These are phyloP conservation scores for Dendrocincla fuliginosa DNA, from an alignment of 2,797 vertebrate genomes.

Conservation along the genomic window DNA sequence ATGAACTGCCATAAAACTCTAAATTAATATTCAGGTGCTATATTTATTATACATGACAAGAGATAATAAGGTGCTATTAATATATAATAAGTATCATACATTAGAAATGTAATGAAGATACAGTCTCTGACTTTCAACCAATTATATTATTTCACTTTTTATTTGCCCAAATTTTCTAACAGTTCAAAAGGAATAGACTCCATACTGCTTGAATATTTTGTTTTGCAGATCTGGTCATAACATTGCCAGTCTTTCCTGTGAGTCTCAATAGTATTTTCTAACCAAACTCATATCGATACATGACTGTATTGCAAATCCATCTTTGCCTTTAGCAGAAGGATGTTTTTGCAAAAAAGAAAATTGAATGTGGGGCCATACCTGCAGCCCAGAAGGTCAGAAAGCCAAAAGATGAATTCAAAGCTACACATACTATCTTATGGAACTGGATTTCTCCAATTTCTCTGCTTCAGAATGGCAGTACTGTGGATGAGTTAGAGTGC, in stretches of 20 bases:
- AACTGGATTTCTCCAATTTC: neutral
- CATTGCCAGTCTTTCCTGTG: neutral
- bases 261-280: neutral
- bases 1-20: neutral
- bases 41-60: conserved; percentile 49
- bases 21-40: neutral
- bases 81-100: conserved; percentile 13
- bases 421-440: neutral
- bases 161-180: neutral
- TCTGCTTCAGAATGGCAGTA: neutral
- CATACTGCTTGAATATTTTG: neutral
- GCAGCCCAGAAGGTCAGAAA: neutral
- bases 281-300: neutral
- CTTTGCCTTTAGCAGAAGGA: neutral
- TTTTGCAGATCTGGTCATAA: neutral
- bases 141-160: neutral
- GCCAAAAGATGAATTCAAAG: neutral
- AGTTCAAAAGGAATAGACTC: neutral
- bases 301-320: neutral
- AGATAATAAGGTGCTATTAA: conserved; percentile 47
- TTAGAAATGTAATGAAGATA: conserved; percentile 19
- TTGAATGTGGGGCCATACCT: neutral
- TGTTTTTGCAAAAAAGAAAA: neutral
- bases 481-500: neutral
- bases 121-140: conserved; percentile 1